These are phyloP conservation scores for Phaonia tiefii DNA, from an alignment of 2,888 invertebrate genomes.

Conservation along the genomic window DNA sequence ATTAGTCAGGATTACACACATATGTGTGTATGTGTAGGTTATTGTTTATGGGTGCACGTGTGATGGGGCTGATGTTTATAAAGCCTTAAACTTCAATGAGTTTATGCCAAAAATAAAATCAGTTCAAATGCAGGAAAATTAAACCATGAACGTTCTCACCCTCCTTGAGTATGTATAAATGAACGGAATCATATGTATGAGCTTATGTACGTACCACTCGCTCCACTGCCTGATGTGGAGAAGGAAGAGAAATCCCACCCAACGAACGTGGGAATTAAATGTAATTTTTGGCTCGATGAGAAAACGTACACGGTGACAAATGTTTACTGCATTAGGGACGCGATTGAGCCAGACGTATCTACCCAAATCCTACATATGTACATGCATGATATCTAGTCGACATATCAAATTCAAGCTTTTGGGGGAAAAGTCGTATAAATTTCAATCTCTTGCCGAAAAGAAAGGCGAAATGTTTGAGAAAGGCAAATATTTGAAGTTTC, in stretches of 20 bases:
- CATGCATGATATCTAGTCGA: slow-evolving; percentile 15
- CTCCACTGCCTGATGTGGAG: too few relatives aligned
- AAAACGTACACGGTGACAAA: not conserved
- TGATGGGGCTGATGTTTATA: not conserved
- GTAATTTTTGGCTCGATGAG: not conserved
- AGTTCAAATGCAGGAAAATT: slow-evolving; percentile 34
- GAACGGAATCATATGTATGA: too few relatives aligned
- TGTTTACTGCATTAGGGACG: not conserved
- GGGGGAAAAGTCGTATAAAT: not conserved
- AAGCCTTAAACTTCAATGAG: slow-evolving; percentile 43
- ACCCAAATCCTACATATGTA: slow-evolving; percentile 6
- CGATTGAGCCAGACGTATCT: not conserved
- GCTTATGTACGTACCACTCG: too few relatives aligned
- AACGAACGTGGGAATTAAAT: slow-evolving; percentile 52
- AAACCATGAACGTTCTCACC: slow-evolving; percentile 5
- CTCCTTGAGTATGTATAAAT: too few relatives aligned
- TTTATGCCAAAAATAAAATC: slow-evolving; percentile 50
- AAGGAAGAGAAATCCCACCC: slow-evolving; percentile 28
- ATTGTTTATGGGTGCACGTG: not conserved
- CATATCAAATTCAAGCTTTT: not conserved
- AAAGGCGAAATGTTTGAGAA: slow-evolving; percentile 14
- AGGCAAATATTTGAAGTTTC: slow-evolving; percentile 39
- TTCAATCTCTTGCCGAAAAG: slow-evolving; percentile 25
- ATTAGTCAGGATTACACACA: slow-evolving; percentile 14
- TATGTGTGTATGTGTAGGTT: slow-evolving; percentile 24